Percentiles rank a stretch among this genome's conserved stretches.
phyloP scores from a whole-genome alignment of 2,797 vertebrate genomes.

The Morelia viridis region DNA sequence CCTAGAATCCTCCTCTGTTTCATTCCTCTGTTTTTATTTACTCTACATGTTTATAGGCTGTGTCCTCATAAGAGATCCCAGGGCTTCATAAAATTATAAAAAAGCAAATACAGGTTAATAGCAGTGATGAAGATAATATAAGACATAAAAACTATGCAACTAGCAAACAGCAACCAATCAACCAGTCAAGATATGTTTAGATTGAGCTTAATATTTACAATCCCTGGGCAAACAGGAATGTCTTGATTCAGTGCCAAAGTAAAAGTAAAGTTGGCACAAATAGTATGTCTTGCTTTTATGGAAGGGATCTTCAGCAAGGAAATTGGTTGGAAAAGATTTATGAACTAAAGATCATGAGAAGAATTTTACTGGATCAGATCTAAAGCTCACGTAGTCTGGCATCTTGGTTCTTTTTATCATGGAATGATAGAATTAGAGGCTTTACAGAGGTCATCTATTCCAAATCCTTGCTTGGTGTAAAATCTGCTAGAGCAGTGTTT shows the following conservation, averaged over 20 bases:
- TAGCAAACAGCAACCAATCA: not conserved
- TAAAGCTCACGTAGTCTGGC: not conserved
- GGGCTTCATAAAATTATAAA: not conserved
- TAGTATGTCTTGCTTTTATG: not conserved
- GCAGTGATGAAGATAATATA: not conserved
- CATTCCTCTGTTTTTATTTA: not conserved
- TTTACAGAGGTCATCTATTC: not conserved
- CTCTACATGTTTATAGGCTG: not conserved
- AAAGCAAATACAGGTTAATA: not conserved
- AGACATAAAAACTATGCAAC: not conserved
- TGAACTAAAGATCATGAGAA: not conserved
- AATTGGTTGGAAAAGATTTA: not conserved
- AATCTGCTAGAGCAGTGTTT: not conserved
- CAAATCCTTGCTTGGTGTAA: not conserved
- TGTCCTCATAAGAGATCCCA: not conserved
- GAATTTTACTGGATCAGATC: not conserved
- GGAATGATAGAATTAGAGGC: not conserved
- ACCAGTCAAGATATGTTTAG: not conserved
- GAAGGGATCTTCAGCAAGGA: not conserved
- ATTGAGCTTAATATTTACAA: not conserved
- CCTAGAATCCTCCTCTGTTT: not conserved
- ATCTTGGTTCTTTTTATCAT: not conserved
- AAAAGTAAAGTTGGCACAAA: not conserved
- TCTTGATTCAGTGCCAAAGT: not conserved
- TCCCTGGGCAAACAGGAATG: not conserved